phyloP scores from a whole-genome alignment of 35 echinoderm and acorn worm species.

The Nesometra sesokonis region DNA sequence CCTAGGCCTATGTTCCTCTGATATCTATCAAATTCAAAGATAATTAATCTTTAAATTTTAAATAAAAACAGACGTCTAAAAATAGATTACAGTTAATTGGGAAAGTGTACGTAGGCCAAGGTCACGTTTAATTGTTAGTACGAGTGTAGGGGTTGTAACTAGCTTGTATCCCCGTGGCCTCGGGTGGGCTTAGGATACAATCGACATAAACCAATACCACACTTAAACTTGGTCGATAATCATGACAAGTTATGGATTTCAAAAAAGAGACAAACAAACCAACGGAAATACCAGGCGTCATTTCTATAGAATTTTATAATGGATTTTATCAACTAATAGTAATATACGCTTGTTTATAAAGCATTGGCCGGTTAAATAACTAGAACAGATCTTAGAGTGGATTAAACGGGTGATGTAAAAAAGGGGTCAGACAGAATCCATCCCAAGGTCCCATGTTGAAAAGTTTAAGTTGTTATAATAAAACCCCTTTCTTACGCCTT shows the following conservation, averaged over 20 bases:
- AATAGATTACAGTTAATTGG: background rate
- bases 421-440: background rate
- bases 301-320: background rate
- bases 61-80: too few species aligned
- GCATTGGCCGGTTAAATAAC: background rate
- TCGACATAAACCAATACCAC: background rate
- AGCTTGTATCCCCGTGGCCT: background rate
- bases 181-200: background rate
- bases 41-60: too few species aligned
- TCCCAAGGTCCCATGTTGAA: background rate
- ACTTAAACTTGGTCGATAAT: background rate
- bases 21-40: too few species aligned
- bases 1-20: too few species aligned
- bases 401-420: background rate
- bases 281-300: background rate
- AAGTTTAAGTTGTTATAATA: background rate
- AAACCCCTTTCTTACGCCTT: background rate
- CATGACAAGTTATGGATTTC: background rate
- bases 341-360: background rate
- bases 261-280: background rate
- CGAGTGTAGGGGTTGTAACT: background rate
- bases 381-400: background rate
- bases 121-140: background rate
- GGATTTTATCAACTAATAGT: background rate
- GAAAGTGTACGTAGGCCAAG: background rate